phyloP scores from a whole-genome alignment of 2,113 vertebrate species.

The Excalfactoria chinensis region DNA sequence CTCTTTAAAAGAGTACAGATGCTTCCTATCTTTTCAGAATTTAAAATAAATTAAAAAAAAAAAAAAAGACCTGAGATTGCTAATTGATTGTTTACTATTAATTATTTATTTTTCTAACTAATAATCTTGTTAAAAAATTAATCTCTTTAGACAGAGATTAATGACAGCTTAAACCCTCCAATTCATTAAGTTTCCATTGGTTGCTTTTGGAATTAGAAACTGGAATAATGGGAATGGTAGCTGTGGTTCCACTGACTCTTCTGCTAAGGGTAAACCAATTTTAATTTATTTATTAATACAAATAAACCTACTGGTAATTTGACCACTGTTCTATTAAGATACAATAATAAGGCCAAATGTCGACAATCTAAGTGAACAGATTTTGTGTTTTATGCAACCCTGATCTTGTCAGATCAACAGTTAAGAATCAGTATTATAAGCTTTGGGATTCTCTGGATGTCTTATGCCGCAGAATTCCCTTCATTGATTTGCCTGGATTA shows the following conservation, averaged over 20 bases:
- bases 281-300: slow-evolving; percentile 22
- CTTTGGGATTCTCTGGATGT: background rate
- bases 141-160: background rate
- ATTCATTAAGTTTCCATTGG: slow-evolving; percentile 30
- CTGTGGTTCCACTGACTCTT: background rate
- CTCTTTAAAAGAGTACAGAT: background rate
- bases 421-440: background rate
- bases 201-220: slow-evolving; percentile 44
- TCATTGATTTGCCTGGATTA: background rate
- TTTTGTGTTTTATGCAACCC: background rate
- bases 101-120: background rate
- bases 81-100: background rate
- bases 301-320: slow-evolving; percentile 56
- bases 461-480: background rate
- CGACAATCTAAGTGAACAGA: background rate
- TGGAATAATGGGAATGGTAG: slow-evolving; percentile 38
- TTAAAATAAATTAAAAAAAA: background rate
- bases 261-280: background rate
- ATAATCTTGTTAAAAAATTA: slow-evolving; percentile 18
- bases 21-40: background rate
- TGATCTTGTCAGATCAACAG: background rate
- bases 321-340: background rate
- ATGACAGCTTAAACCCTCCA: slow-evolving; percentile 3
- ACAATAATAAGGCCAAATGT: slow-evolving; percentile 27
- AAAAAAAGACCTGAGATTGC: background rate